Evolutionary conservation across 2,113 vertebrate species (phyloP), one percentile per base, ranked within the genome.

Genomic region (Dolichotis patagonum): DNA sequence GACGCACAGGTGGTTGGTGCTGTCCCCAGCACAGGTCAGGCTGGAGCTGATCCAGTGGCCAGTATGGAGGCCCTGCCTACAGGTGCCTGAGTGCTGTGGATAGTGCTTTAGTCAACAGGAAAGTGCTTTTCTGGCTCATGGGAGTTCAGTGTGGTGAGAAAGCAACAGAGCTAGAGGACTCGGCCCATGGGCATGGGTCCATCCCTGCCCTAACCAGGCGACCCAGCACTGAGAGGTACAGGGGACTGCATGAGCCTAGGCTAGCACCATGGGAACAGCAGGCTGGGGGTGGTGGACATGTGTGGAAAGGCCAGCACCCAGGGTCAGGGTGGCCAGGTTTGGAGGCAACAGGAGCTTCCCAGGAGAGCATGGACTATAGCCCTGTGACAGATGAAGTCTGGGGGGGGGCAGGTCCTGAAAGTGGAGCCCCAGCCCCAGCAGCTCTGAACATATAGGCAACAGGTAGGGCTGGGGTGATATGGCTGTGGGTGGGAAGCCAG

Each of bases 1-100:
- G 46, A 30, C 13, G 1, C 38, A 49, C 16, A 5, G 12, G 4
- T 28, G 20, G 10, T 43, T 11, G 11, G 32, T 0, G 0, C 62
- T 10, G 35, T 19, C 16, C 35, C 62, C 30, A 46, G 28, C 14
- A 43, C 49, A 88, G 46, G 22, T 38, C 16, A 22, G 16, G 8
- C 26, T 41, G 77, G 9, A 80, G 28, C 71, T 62, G 19, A 14
- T 3, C 49, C 19, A 26, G 63, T 43, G n/a, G 43, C 89, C 60
- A 12, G 60, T 67, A 49, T n/a, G 10, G 38, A 73, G 67, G 26
- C 13, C 8, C 58, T 63, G 58, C 43, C 54, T 90, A 46, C 73
- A 46, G 71, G 17, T 46, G 26, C n/a, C 30, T 60, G 38, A 73
- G 41, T 46, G 43, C 35, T 22, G 14, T 56, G 3, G 80, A 6